Base-by-base conservation (phyloP, 2,113 vertebrate species). In the Microcebus ravelobensis region DNA sequence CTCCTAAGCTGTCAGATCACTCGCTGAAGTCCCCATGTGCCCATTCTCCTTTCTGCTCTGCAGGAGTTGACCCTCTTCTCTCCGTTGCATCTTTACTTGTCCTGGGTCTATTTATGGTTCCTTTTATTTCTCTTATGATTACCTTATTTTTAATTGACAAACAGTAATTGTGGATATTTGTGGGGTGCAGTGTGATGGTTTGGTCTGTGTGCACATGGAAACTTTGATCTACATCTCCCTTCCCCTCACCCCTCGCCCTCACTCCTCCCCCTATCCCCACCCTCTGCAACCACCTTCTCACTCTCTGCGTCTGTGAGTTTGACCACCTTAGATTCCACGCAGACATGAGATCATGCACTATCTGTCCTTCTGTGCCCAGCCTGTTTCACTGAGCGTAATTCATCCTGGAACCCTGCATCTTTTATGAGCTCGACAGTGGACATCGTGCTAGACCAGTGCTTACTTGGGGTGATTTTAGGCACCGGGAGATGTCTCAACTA, bases 401-500 rank as follows among this genome's bases (percentile, higher is more conserved):
- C 73, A 15, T 81, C 39, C 55, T 31, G 31, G 65, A 59, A 11
- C 12, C 36, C 57, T 10, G 11, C 25, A 1, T 55, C 77, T 59
- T 85, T 4, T 9, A 63, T 31, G 55, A 73, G 90, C 36, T 31
- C 23, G 4, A 21, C 36, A 73, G 68, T 25, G 81, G 77, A 14
- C 61, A 25, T 34, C 5, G 27, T 15, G 71, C 52, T 29, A 36
- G 36, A 4, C 25, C 11, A 6, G 3, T 11, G 9, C 10, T 12
- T n/a, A 5, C 34, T 9, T 27, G 11, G 15, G 83, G 20, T 36
- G 39, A 45, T 65, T 87, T 74, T 4, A 6, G 39, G 27, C 63
- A 15, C 55, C 1, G 52, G 0, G 12, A 17, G 13, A 29, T n/a
- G 6, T 20, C 71, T 48, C 5, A 45, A 5, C 20, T 5, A 4